Evolutionary conservation across 2,888 invertebrate species (phyloP).

Genomic region (Euplagia quadripunctaria): DNA sequence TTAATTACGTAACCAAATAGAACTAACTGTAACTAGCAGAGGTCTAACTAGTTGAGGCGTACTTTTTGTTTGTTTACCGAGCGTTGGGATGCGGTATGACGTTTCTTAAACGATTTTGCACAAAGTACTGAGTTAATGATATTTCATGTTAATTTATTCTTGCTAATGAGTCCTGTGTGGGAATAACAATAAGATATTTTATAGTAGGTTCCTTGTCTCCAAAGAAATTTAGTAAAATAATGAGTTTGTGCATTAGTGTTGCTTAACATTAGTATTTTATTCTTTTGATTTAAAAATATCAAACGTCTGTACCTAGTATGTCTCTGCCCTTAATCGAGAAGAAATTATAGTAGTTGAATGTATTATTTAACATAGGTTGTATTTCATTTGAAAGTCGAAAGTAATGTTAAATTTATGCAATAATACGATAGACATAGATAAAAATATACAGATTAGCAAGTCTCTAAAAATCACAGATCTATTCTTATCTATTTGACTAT

Average conservation of each 20-base stretch:
- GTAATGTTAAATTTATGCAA: background rate
- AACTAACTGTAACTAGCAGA: constrained; percentile 22
- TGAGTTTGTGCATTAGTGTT: background rate
- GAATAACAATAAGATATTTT: constrained; percentile 37
- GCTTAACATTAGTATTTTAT: background rate
- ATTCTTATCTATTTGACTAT: no score
- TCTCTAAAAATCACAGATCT: no score
- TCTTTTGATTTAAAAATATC: background rate
- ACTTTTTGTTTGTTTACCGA: constrained; percentile 38
- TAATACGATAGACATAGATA: background rate
- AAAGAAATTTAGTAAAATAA: constrained; percentile 1
- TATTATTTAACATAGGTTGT: background rate
- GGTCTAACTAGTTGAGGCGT: constrained; percentile 4
- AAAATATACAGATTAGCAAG: background rate
- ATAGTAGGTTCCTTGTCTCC: background rate
- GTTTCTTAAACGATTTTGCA: constrained; percentile 64
- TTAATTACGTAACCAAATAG: constrained; percentile 49
- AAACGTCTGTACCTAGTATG: background rate
- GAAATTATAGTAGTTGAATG: background rate
- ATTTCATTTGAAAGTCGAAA: background rate
- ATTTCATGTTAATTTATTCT: constrained; percentile 71
- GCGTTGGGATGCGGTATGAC: constrained; percentile 37
- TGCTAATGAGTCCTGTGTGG: constrained; percentile 61
- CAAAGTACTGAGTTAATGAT: constrained; percentile 66
- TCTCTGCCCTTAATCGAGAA: background rate